These are phyloP conservation scores for Limnodromus scolopaceus DNA, from an alignment of 2,797 vertebrate species.

Conservation along the genomic window DNA sequence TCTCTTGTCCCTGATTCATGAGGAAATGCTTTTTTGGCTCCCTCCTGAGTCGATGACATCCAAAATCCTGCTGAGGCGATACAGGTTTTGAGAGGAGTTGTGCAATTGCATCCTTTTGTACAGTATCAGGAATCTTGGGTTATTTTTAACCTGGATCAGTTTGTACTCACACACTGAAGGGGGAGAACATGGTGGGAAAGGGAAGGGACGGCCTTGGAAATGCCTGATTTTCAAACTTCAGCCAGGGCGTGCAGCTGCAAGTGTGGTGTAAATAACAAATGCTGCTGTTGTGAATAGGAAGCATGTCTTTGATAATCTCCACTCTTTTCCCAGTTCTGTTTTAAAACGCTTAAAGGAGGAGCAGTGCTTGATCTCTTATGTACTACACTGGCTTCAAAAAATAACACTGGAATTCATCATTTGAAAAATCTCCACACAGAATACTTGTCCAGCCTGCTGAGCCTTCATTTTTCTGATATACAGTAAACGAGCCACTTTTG, in stretches of 20 bases:
- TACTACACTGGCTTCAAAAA: not conserved
- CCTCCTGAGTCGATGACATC: not conserved
- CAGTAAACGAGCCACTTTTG: not conserved
- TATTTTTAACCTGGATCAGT: not conserved
- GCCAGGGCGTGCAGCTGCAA: fast-evolving
- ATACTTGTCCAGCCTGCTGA: not conserved
- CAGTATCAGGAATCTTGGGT: not conserved
- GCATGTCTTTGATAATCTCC: not conserved
- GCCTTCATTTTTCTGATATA: not conserved
- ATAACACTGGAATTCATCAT: not conserved
- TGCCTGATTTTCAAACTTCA: not conserved
- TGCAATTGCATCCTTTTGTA: not conserved
- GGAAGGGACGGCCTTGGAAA: not conserved
- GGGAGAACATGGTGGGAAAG: not conserved
- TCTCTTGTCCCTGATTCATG: not conserved
- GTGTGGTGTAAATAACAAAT: not conserved
- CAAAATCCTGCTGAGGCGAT: not conserved
- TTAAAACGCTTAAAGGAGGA: not conserved
- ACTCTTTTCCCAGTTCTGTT: not conserved
- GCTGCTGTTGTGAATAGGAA: not conserved
- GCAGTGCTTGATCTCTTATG: not conserved
- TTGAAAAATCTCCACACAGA: not conserved
- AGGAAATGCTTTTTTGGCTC: not conserved
- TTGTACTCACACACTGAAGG: not conserved
- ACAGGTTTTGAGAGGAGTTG: not conserved